phyloP scores from a whole-genome alignment of 1,140 invertebrate genomes.

The Galleria mellonella region DNA sequence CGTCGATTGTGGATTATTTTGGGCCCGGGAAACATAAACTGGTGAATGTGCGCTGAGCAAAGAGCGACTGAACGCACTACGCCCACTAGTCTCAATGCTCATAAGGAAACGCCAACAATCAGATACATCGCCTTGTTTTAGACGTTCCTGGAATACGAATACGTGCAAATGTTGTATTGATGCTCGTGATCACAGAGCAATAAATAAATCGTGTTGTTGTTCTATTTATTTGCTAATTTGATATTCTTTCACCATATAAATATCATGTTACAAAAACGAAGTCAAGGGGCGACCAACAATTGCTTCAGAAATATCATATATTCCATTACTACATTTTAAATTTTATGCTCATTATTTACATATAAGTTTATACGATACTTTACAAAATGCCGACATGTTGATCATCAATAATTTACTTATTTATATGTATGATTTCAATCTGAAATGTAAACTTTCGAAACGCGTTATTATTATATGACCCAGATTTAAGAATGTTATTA shows the following conservation, averaged over 20 bases:
- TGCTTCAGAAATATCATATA: no score
- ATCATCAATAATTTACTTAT: no score
- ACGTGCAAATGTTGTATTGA: conserved; percentile 7
- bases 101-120: conserved; percentile 47
- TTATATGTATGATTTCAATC: no score
- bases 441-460: no score
- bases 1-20: conserved; percentile 63
- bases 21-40: conserved; percentile 59
- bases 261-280: not conserved
- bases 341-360: no score
- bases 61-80: conserved; percentile 8
- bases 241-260: not conserved
- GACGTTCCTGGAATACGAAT: conserved; percentile 39
- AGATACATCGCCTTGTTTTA: conserved; percentile 28
- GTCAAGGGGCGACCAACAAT: no score
- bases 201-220: not conserved
- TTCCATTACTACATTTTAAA: no score
- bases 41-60: conserved; percentile 20
- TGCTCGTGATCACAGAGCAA: not conserved
- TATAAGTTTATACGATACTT: no score
- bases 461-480: no score
- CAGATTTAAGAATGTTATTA: no score
- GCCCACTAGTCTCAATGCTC: conserved; percentile 23
- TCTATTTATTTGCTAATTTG: not conserved
- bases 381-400: no score